These are phyloP conservation scores for Seladonia tumulorum DNA, from an alignment of 2,888 invertebrate species.

Conservation along the genomic window DNA sequence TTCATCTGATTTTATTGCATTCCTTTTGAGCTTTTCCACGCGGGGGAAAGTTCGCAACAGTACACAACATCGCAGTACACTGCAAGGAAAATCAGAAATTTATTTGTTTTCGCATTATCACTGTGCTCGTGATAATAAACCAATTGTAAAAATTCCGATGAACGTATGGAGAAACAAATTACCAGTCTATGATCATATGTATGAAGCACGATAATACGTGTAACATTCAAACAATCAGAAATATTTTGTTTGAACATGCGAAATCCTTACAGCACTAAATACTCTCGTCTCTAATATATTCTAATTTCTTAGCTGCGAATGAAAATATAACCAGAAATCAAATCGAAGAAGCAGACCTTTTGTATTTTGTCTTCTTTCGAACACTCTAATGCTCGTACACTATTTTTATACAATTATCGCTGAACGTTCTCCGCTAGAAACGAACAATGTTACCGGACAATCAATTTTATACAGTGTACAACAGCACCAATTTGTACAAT, in stretches of 20 bases:
- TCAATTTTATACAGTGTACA: constrained; percentile 48
- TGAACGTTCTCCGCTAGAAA: constrained; percentile 44
- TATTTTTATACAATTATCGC: constrained; percentile 42
- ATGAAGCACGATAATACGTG: no score
- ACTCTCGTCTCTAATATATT: background rate
- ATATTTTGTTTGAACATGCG: background rate
- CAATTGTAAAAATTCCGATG: background rate
- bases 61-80: background rate
- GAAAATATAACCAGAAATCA: background rate
- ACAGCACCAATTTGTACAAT: constrained; percentile 67
- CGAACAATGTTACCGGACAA: constrained; percentile 31
- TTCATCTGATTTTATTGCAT: constrained; percentile 10
- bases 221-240: background rate
- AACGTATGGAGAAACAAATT: background rate
- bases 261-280: background rate
- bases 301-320: background rate
- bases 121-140: background rate
- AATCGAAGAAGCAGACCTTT: background rate
- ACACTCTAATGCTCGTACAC: constrained; percentile 34
- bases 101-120: background rate
- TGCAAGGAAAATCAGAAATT: background rate
- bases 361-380: constrained; percentile 15
- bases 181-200: no score
- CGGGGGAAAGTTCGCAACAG: background rate
- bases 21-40: background rate